A percentile compares a stretch with the other conserved stretches of the same genome.
These are phyloP conservation scores for Spodoptera litura DNA, from an alignment of 1,140 invertebrate species.

Conservation along the genomic window DNA sequence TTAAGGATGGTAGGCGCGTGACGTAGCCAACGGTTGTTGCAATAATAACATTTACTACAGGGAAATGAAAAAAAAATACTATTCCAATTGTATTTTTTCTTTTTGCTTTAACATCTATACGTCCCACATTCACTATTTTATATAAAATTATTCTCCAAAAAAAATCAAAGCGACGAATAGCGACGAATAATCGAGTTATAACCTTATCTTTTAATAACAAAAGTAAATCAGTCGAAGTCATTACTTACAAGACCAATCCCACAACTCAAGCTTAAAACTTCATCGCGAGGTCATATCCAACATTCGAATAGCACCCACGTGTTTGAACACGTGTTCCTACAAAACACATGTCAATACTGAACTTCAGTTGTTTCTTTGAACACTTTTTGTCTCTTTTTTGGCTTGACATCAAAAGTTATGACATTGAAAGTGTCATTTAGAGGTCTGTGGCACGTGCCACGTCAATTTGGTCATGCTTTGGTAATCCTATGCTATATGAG, in stretches of 20 bases:
- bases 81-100: too few species aligned
- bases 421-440: neutral
- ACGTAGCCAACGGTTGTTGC: conserved; percentile 41
- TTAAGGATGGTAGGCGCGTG: conserved; percentile 73
- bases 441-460: conserved; percentile 8
- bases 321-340: conserved; percentile 6
- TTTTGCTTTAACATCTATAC: too few species aligned
- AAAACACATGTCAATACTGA: conserved; percentile 14
- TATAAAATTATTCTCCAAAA: too few species aligned
- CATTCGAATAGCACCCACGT: neutral
- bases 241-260: neutral
- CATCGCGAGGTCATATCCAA: neutral
- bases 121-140: too few species aligned
- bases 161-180: too few species aligned
- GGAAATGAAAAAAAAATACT: neutral
- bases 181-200: too few species aligned
- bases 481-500: neutral
- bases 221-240: neutral
- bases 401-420: neutral
- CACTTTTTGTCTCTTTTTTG: neutral
- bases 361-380: conserved; percentile 15
- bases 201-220: too few species aligned
- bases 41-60: neutral
- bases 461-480: conserved; percentile 11
- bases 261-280: neutral